Conservation (phyloP, 2,797 vertebrate species). For the Arctocebus calabarensis region DNA sequence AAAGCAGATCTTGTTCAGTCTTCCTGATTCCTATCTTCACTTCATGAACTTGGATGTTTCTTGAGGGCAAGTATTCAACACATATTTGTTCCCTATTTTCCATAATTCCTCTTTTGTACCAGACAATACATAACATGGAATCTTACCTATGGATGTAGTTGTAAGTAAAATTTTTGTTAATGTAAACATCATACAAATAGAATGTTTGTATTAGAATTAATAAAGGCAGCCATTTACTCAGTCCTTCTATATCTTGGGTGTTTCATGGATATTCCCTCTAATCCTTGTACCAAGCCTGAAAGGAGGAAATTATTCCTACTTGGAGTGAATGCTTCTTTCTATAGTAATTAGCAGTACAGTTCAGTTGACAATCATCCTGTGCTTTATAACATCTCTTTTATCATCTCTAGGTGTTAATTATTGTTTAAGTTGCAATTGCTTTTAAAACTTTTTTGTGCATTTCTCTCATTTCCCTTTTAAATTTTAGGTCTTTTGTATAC, state of each 20-base stretch:
- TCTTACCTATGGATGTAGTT: neutral
- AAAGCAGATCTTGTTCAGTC: neutral
- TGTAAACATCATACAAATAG: neutral
- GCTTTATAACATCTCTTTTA: neutral
- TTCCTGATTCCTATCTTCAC: neutral
- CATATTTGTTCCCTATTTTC: neutral
- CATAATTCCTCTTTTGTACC: neutral
- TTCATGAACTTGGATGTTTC: neutral
- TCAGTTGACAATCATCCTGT: neutral
- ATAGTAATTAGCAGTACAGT: neutral
- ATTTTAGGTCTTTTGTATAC: neutral
- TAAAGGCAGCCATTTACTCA: neutral
- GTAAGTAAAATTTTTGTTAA: constrained; percentile 38
- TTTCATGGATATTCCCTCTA: neutral
- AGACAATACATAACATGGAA: neutral
- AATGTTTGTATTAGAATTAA: neutral
- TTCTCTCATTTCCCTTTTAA: neutral
- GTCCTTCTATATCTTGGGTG: neutral
- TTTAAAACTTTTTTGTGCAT: neutral
- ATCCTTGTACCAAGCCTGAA: neutral
- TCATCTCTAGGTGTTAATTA: neutral
- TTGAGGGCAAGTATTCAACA: neutral
- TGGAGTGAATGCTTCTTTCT: neutral
- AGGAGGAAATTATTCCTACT: neutral
- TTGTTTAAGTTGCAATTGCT: neutral